Evolutionary conservation across 1,140 invertebrate genomes (phyloP).

Genomic region (Formica selysi): DNA sequence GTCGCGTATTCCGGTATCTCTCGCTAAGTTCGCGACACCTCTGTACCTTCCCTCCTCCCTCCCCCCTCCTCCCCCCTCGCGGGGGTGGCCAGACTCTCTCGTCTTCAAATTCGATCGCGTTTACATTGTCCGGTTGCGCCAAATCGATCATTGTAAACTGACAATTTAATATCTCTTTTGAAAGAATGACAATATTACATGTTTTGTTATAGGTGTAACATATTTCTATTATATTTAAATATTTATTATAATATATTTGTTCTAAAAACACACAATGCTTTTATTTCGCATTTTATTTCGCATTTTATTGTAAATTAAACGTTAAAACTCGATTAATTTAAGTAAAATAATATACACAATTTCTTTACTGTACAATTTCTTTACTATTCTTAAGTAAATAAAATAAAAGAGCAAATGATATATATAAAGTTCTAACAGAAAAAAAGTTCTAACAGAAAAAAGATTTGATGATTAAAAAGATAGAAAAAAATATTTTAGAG

Average conservation of each 20-base stretch:
- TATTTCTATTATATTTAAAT: not conserved
- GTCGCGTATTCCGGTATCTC: constrained; percentile 4
- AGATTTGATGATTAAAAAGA: not conserved
- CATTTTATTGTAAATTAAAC: not conserved
- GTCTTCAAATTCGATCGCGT: not conserved
- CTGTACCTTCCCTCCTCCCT: no score
- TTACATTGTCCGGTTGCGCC: not conserved
- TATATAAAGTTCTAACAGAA: not conserved
- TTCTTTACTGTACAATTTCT: not conserved
- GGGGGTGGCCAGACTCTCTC: not conserved
- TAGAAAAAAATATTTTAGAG: not conserved
- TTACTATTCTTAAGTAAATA: not conserved
- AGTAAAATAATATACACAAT: not conserved
- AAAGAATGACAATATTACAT: not conserved
- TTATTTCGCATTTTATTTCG: not conserved
- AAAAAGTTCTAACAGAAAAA: not conserved
- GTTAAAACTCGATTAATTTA: not conserved
- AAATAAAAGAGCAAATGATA: not conserved
- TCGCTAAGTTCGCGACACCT: constrained; percentile 31
- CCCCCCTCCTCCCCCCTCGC: not conserved
- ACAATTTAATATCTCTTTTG: not conserved
- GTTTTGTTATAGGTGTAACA: not conserved
- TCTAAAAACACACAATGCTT: no score
- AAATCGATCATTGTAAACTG: not conserved
- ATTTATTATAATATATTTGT: no score